Evolutionary conservation across 1,140 invertebrate genomes (phyloP).

Genomic region (Pogonomyrmex barbatus): DNA sequence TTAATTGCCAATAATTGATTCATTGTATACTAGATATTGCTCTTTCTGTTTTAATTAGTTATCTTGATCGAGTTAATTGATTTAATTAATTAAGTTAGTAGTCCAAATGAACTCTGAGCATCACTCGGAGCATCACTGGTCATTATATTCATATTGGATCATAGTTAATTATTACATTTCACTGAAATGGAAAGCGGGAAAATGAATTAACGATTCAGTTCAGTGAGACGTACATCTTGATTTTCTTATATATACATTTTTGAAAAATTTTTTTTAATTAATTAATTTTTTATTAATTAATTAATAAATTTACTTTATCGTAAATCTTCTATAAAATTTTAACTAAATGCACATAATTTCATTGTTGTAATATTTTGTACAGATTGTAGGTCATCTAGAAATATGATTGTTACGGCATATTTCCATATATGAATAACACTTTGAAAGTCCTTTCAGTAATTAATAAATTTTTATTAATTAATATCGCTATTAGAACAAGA

Average conservation of each 20-base stretch:
- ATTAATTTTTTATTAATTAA: constrained; percentile 13
- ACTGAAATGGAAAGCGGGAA: neutral
- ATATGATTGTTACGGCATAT: constrained; percentile 11
- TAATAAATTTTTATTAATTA: constrained; percentile 60
- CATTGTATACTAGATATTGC: constrained; percentile 29
- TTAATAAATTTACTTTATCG: neutral
- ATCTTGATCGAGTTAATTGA: constrained; percentile 46
- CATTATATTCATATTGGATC: constrained; percentile 1
- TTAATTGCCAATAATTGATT: constrained; percentile 38
- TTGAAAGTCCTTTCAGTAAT: constrained; percentile 36
- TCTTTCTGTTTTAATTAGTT: constrained; percentile 54
- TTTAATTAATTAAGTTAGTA: constrained; percentile 48
- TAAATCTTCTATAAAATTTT: neutral
- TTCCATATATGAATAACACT: constrained; percentile 15
- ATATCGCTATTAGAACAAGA: constrained; percentile 29
- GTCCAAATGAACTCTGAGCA: constrained; percentile 17
- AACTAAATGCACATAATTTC: neutral
- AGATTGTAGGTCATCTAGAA: neutral
- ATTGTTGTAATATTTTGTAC: neutral
- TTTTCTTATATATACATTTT: neutral
- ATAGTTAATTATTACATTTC: constrained; percentile 1
- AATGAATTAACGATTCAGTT: constrained; percentile 33
- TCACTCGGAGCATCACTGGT: neutral
- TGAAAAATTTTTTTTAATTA: neutral
- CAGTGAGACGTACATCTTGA: neutral